Evolutionary conservation across 1,140 invertebrate genomes (phyloP), one percentile per base, ranked within the genome.

Genomic region (Drosophila elegans): DNA sequence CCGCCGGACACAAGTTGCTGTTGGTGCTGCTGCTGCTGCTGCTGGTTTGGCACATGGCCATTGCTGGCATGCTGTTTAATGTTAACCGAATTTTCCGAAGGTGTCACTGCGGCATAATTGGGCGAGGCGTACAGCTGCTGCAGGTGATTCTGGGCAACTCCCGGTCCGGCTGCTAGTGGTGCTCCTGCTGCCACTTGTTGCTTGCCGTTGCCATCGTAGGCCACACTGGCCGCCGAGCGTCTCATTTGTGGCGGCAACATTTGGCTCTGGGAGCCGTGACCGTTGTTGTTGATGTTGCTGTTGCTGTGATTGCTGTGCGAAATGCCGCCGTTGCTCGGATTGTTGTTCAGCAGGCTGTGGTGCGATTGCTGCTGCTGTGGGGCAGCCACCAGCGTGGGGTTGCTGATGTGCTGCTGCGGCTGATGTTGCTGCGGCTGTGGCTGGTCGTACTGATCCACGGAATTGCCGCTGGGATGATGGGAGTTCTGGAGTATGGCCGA

Each of bases 401-500:
- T 75, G 55, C 52, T 71, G 52, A 29, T 71, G 55, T 74, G 67
- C 48, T 69, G 80, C 29, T 69, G 76, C 45, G 57, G 63, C 11
- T 68, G 78, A 21, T 74, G 59, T 11, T 72, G 72, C 46, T 69
- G 51, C 32, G 55, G 59, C 32, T 64, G 68, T 53, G 74, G 57
- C 46, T 68, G 61, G 32, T 82, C 61, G 44, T 56, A 62, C 32
- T 83, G 83, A 54, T 91, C 73, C 7, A 60, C 53, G 16, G 83
- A 56, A 56, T 78, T 90, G 44, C 92, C 92, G 45, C 90, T 91
- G 74, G 91, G 91, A 79, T 92, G 85, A 80, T 91, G 85, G 12
- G 91, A 91, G 41, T 84, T 91, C 32, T 92, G 91, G 62, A 92
- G 76, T 54, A 92, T 92, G 39, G 86, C 75, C 42, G 83, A 91